Conservation (phyloP, 2,113 vertebrate genomes). For the Entelurus aequoreus region DNA sequence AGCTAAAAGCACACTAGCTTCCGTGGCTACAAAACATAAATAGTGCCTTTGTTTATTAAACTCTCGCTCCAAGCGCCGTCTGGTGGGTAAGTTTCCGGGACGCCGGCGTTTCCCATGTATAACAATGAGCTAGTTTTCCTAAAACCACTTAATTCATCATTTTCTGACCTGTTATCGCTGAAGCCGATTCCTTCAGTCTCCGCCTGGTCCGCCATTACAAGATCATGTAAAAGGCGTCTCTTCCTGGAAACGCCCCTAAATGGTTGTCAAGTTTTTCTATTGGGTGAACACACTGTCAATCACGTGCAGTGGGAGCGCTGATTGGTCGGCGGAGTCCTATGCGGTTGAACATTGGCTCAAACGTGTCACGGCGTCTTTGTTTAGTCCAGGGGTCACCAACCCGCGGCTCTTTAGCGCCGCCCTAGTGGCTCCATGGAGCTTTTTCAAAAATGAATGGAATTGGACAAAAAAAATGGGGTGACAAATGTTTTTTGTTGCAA, state of each 20-base stretch:
- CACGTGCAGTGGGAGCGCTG: not conserved
- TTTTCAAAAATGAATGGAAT: too few relatives aligned
- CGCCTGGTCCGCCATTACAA: conserved; percentile 77
- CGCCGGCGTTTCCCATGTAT: accelerated
- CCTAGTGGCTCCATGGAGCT: too few relatives aligned
- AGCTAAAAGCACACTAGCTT: conserved; percentile 49
- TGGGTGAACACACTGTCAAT: conserved; percentile 34
- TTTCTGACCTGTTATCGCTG: conserved; percentile 72
- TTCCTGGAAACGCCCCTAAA: conserved; percentile 60
- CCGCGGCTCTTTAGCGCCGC: too few relatives aligned
- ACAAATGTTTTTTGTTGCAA: too few relatives aligned
- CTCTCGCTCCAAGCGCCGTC: accelerated
- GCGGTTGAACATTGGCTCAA: not conserved
- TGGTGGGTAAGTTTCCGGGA: not conserved
- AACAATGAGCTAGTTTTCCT: not conserved
- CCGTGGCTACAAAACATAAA: conserved; percentile 26
- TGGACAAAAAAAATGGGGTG: too few relatives aligned
- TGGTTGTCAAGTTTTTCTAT: conserved; percentile 16
- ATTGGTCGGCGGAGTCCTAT: conserved; percentile 33
- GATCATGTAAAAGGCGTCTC: conserved; percentile 52
- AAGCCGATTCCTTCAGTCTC: conserved; percentile 70
- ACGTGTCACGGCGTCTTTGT: conserved; percentile 45
- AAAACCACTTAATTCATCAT: not conserved
- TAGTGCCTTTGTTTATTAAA: conserved; percentile 1
- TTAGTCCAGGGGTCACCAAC: not conserved